A percentile compares a stretch with the other conserved stretches of the same genome.
phyloP scores from a whole-genome alignment of 2,797 vertebrate species.

The Phoxinus dragarum region DNA sequence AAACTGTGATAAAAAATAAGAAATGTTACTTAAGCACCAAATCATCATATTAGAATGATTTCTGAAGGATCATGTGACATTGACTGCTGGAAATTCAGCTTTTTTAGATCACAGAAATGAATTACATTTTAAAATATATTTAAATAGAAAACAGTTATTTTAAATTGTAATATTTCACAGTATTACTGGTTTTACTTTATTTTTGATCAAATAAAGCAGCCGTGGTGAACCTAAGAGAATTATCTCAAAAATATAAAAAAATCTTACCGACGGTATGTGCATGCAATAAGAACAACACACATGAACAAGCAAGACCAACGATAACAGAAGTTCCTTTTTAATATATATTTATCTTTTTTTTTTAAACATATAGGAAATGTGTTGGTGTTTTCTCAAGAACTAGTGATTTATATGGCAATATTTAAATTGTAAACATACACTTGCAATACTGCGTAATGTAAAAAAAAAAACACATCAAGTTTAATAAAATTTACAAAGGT shows the following conservation, averaged over 20 bases:
- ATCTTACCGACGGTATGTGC: background rate
- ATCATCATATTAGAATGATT: background rate
- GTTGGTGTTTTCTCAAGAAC: background rate
- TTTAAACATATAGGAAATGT: background rate
- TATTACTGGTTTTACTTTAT: background rate
- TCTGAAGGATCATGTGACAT: background rate
- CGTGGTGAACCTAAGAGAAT: background rate
- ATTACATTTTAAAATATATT: background rate
- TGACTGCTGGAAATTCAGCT: background rate
- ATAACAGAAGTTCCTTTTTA: slow-evolving; percentile 21
- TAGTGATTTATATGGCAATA: background rate
- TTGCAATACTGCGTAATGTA: slow-evolving; percentile 44
- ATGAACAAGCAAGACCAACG: background rate
- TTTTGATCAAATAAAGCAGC: background rate
- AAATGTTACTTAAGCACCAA: background rate
- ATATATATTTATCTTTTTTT: background rate
- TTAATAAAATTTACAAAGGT: slow-evolving; percentile 25
- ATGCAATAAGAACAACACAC: background rate
- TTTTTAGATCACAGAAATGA: background rate
- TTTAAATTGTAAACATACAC: slow-evolving; percentile 10
- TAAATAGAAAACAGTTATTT: background rate
- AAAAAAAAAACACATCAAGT: background rate
- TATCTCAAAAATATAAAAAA: background rate
- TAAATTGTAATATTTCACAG: background rate
- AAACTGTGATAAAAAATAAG: background rate